Evolutionary conservation across 2,113 vertebrate genomes (phyloP), one percentile per base, ranked within the genome.

Genomic region (Melanotaenia duboulayi): DNA sequence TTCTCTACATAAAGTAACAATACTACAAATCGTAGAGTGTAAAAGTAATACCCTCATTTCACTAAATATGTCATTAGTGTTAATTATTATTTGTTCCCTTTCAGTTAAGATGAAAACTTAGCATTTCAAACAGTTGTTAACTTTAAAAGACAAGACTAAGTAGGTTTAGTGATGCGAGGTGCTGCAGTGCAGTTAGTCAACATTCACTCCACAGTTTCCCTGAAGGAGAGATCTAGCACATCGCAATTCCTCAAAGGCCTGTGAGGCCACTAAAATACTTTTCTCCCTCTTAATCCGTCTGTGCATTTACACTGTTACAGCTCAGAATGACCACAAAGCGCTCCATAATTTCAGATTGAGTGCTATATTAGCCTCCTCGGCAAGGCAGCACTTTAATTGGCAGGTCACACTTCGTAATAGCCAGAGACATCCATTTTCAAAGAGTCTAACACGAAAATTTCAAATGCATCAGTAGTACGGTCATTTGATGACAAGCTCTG

Each of bases 401-500:
- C 71, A 72, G 54, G 82, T 86, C 74, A 80, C 56, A 73, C 78
- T 80, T 88, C 61, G 74, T 84, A 78, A 82, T 72, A 72, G 62
- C 40, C 54, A 50, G 23, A 88, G 77, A 83, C 79, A 61, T 78
- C 49, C 61, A 71, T 72, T 83, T 78, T 55, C 72, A 80, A 79
- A 81, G 60, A 74, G 74, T 48, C 68, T 24, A 76, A 65, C 78
- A 80, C 71, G 74, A 65, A 67, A 62, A 81, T 81, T 22, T 74
- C 51, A 83, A 87, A 89, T 66, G 81, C 59, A 85, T 87, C 76
- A 81, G 89, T 65, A 78, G 86, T 78, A 65, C 74, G 83, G 75
- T 85, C 73, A 71, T 87, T 81, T 70, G 65, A 69, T 17, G 42
- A 78, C 72, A 66, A 58, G 58, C 75, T 67, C 74, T 61, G 79